These are phyloP conservation scores for Chiloscyllium plagiosum DNA, from an alignment of 2,113 vertebrate genomes.

Conservation along the genomic window DNA sequence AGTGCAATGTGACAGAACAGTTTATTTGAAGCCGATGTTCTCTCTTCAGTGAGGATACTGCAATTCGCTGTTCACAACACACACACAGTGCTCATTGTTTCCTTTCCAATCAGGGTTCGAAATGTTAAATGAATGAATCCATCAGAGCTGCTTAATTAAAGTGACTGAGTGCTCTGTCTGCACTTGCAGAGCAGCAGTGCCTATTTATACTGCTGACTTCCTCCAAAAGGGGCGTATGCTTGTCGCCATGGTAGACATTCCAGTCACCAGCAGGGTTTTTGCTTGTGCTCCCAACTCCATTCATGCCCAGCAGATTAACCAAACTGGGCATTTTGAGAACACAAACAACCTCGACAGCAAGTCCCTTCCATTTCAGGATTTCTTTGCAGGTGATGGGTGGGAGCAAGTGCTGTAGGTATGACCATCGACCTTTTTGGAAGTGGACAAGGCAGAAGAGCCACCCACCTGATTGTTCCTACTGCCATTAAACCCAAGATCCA, in stretches of 20 bases:
- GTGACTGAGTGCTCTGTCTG: too few species aligned
- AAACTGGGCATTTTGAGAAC: neutral
- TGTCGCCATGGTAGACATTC: too few species aligned
- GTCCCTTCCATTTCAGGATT: neutral
- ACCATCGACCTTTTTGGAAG: neutral
- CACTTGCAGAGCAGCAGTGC: neutral
- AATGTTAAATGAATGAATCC: neutral
- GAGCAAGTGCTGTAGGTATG: neutral
- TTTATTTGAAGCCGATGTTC: neutral
- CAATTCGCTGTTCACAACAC: neutral
- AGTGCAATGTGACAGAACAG: neutral
- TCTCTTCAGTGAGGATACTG: neutral
- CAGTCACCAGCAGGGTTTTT: neutral
- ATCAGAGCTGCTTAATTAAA: neutral
- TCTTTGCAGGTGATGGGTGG: neutral
- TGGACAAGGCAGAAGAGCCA: neutral
- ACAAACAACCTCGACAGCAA: neutral
- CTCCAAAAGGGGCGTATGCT: neutral
- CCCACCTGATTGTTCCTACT: too few species aligned
- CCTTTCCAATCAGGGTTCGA: neutral
- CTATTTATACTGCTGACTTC: neutral
- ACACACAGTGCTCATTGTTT: slow-evolving; percentile 10
- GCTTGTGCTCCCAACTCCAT: neutral
- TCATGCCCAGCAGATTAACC: neutral
- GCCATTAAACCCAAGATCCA: neutral